Base-by-base conservation (phyloP, 2,113 vertebrate species). In the Plotosus lineatus region DNA sequence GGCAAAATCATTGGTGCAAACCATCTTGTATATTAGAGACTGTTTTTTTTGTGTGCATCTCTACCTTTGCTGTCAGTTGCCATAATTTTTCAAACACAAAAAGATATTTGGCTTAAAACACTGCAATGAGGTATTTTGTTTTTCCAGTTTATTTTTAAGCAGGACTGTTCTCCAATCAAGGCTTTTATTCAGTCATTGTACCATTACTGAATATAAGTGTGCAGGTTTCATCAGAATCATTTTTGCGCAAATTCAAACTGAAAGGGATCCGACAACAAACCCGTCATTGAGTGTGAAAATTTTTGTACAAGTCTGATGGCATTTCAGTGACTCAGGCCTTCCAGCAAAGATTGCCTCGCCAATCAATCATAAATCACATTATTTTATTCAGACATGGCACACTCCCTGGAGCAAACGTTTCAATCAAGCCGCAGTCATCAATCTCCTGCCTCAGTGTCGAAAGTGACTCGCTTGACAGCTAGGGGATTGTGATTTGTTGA, bases 361-460 rank as follows among this genome's bases (percentile, higher is more conserved):
- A 90, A 93, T 94, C 91, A 91, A 93, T 94, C 93, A 93, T 73
- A 31, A 85, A 88, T 81, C 88, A 80, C 85, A 85, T 89, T 81
- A 68, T 91, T 90, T 90, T 90, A 91, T 88, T 86, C 81, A 88
- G 90, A 92, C 90, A 87, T 84, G 71, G 86, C 50, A 81, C 85
- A 66, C 88, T 90, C 91, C 92, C 90, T 26, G 50, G 88, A 92
- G 93, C 91, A 83, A 87, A 90, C 89, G 89, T 93, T 94, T 94
- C 93, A 92, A 93, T 94, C 93, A 94, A 91, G 91, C 83, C 23
- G 68, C 48, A 81, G 88, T 89, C 92, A 93, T 94, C 91, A 90
- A 92, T 94, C 92, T 92, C 90, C 76, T 65, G 79, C 78, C 26
- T 66, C 17, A 17, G 80, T 79, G 82, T 73, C 79, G 72, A 56